Evolutionary conservation across 2,888 invertebrate genomes (phyloP).

Genomic region (Neoaliturus tenellus): DNA sequence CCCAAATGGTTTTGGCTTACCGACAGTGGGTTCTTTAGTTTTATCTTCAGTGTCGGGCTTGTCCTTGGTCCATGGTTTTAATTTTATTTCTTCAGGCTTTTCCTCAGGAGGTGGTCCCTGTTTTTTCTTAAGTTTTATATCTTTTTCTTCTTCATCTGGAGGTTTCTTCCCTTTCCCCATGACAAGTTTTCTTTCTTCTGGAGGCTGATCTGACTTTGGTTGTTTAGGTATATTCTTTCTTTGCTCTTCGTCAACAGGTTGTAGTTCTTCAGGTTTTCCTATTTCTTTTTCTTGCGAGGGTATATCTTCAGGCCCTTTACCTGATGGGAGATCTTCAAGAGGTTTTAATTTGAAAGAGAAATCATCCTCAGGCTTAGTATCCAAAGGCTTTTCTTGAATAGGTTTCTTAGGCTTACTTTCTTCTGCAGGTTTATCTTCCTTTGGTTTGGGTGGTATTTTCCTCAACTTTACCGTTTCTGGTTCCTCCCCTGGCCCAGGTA

Average conservation of each 20-base stretch:
- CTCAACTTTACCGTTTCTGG: slow-evolving; percentile 74
- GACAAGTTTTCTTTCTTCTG: slow-evolving; percentile 61
- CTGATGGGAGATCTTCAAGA: slow-evolving; percentile 65
- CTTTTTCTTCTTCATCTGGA: slow-evolving; percentile 66
- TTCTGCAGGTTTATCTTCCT: slow-evolving; percentile 70
- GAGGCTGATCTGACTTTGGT: slow-evolving; percentile 55
- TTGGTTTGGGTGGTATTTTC: slow-evolving; percentile 73
- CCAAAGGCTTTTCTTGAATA: slow-evolving; percentile 68
- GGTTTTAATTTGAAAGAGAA: slow-evolving; percentile 63
- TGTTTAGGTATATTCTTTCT: slow-evolving; percentile 60
- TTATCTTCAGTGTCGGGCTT: slow-evolving; percentile 66
- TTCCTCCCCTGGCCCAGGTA: slow-evolving; percentile 69
- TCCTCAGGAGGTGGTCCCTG: slow-evolving; percentile 71
- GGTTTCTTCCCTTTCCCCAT: slow-evolving; percentile 65
- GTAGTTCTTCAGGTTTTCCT: slow-evolving; percentile 57
- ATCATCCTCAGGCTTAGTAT: slow-evolving; percentile 62
- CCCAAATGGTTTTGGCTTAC: slow-evolving; percentile 68
- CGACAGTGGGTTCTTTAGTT: slow-evolving; percentile 65
- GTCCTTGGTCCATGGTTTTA: slow-evolving; percentile 69
- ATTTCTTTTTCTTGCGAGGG: slow-evolving; percentile 61
- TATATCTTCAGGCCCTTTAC: slow-evolving; percentile 67
- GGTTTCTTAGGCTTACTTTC: slow-evolving; percentile 65
- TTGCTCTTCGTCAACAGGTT: slow-evolving; percentile 50
- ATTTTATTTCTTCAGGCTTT: slow-evolving; percentile 70
- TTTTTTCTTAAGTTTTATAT: slow-evolving; percentile 71